Evolutionary conservation across 2,888 invertebrate genomes (phyloP).

Genomic region (Monochamus alternatus): DNA sequence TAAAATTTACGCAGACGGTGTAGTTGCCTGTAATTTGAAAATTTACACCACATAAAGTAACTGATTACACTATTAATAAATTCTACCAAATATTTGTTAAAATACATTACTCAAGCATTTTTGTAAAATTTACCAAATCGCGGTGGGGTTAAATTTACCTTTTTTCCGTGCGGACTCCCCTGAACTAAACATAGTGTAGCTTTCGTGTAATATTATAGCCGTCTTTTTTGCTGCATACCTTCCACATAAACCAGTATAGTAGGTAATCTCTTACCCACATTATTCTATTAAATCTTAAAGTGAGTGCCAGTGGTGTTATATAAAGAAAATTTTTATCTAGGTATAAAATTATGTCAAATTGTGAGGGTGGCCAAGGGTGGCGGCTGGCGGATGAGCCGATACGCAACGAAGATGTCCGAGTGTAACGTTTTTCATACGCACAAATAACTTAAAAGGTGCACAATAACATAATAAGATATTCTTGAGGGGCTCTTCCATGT

Average conservation of each 20-base stretch:
- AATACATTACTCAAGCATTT: too few species aligned
- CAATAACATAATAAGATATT: constrained; percentile 67
- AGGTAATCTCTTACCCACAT: not conserved
- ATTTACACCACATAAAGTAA: too few species aligned
- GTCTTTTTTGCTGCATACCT: too few species aligned
- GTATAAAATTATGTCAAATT: constrained; percentile 27
- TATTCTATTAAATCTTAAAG: constrained; percentile 17
- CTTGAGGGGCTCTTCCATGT: constrained; percentile 56
- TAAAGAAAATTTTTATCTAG: constrained; percentile 12
- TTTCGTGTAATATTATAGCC: too few species aligned
- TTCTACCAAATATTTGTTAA: too few species aligned
- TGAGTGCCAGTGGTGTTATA: constrained; percentile 5
- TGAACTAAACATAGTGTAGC: too few species aligned
- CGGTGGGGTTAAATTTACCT: too few species aligned
- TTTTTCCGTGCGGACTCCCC: too few species aligned
- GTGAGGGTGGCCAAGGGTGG: constrained; percentile 33
- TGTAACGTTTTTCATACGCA: constrained; percentile 63
- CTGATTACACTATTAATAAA: too few species aligned
- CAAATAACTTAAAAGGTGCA: constrained; percentile 65
- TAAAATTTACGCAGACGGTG: too few species aligned
- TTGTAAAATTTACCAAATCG: too few species aligned
- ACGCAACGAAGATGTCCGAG: constrained; percentile 41
- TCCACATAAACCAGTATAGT: not conserved
- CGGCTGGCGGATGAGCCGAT: constrained; percentile 28
- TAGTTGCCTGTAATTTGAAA: too few species aligned